Evolutionary conservation across 2,797 vertebrate genomes (phyloP), one percentile per base, ranked within the genome.

Genomic region (Melanitta fusca): DNA sequence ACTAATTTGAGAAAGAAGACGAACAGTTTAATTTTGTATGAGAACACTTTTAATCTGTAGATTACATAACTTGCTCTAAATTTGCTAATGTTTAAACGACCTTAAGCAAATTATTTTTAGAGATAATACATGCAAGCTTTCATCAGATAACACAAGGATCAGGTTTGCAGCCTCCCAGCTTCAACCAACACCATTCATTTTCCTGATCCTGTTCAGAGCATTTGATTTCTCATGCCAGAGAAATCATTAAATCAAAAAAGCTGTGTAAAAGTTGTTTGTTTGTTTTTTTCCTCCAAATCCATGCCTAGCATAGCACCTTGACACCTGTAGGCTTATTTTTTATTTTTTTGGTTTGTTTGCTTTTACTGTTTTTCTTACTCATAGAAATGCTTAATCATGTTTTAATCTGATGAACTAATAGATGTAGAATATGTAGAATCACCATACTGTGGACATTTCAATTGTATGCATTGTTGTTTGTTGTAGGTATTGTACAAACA

Each of bases 21-120:
- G 49, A 91, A 77, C 30, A 41, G 6, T 77, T 95, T 41, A 64
- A 96, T 89, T 92, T 93, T 89, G 22, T 53, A 87, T 70, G 74
- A 91, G 70, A 88, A 78, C 57, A 21, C 41, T 57, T 80, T 79
- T 43, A 54, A 49, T 83, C 75, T 43, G 19, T 73, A 82, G 18
- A 49, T 87, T 85, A 77, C 0, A 0, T 71, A 83, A 83, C 64
- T 70, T 70, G 54, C 6, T 28, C 60, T 88, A 57, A 68, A 92
- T 82, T 85, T 95, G 25, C 47, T 71, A 64, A 73, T 38, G 16
- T 72, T 88, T 84, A 72, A 91, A 71, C 71, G 1, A 73, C 58
- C 41, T 69, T 71, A 57, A 87, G 30, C 11, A 92, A 91, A 77
- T 87, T 82, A 77, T 82, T 87, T 92, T 86, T 62, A 43, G 43